These are phyloP conservation scores for Apamea epomidion DNA, from an alignment of 2,888 invertebrate genomes.

Conservation along the genomic window DNA sequence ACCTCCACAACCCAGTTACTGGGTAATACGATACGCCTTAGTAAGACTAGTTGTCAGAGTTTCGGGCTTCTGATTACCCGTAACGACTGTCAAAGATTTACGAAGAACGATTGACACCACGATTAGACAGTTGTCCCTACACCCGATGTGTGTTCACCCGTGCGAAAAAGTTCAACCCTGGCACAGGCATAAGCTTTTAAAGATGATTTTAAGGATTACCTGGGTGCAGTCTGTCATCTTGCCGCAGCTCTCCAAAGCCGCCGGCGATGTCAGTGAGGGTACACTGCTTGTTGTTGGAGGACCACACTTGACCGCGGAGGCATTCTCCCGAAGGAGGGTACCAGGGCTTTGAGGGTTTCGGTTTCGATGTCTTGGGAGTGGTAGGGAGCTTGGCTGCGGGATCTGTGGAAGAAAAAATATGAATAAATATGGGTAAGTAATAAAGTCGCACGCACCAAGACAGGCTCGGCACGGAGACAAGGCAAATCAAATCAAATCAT, in stretches of 20 bases:
- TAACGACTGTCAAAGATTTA: background rate
- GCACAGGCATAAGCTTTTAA: too few species aligned
- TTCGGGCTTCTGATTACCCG: too few species aligned
- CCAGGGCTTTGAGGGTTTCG: constrained; percentile 76
- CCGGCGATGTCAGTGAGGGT: constrained; percentile 64
- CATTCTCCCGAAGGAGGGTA: constrained; percentile 78
- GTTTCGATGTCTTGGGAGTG: constrained; percentile 31
- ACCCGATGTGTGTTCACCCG: too few species aligned
- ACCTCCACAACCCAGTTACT: background rate
- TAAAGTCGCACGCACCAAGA: too few species aligned
- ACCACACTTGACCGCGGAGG: constrained; percentile 70
- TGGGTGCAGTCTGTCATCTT: constrained; percentile 83
- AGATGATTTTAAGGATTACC: constrained; percentile 66
- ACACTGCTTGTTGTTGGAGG: constrained; percentile 69
- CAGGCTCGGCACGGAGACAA: too few species aligned
- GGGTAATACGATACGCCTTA: background rate
- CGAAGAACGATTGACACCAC: background rate
- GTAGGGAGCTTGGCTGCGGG: constrained; percentile 8
- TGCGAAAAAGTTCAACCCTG: too few species aligned
- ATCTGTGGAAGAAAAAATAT: constrained; percentile 19
- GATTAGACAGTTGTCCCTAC: too few species aligned
- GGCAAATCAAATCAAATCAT: too few species aligned
- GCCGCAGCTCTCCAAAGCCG: constrained; percentile 77
- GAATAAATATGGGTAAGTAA: background rate
- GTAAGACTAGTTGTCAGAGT: background rate